Evolutionary conservation across 1,140 invertebrate species (phyloP).

Genomic region (Neodiprion pinetum): DNA sequence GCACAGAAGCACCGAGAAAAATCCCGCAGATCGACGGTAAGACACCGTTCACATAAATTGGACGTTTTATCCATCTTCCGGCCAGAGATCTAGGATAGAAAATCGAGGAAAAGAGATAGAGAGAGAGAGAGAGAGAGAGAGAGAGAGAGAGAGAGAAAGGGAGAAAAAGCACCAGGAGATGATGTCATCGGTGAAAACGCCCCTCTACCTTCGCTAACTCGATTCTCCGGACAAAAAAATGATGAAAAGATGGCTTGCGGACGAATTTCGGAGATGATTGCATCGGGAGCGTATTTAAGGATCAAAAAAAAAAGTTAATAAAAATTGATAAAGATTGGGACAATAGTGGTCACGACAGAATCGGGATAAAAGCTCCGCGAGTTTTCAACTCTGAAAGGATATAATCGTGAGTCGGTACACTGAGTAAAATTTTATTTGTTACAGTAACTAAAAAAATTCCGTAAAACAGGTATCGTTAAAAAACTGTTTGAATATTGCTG

Average conservation of each 20-base stretch:
- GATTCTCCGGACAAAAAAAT: not conserved
- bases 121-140: constrained; percentile 10
- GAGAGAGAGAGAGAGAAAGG: constrained; percentile 11
- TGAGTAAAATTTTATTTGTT: too few relatives aligned
- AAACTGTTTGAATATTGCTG: too few relatives aligned
- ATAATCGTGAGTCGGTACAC: too few relatives aligned
- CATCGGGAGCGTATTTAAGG: not conserved
- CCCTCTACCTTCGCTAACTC: not conserved
- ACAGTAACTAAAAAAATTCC: too few relatives aligned
- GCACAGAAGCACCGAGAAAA: not conserved
- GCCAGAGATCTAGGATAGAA: constrained; percentile 12
- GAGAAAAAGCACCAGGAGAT: not conserved
- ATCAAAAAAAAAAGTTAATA: not conserved
- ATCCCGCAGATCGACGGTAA: not conserved
- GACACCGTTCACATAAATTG: constrained; percentile 13
- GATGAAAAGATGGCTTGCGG: not conserved
- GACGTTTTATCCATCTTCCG: constrained; percentile 3
- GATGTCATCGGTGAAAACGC: not conserved
- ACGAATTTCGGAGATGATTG: not conserved
- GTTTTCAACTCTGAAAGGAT: too few relatives aligned
- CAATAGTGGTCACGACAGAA: too few relatives aligned
- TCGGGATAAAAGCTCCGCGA: too few relatives aligned
- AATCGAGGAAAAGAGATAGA: not conserved
- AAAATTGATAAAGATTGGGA: not conserved
- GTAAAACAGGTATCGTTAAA: too few relatives aligned